Base-by-base conservation (phyloP, 2,797 vertebrate species). In the Geotrypetes seraphini region DNA sequence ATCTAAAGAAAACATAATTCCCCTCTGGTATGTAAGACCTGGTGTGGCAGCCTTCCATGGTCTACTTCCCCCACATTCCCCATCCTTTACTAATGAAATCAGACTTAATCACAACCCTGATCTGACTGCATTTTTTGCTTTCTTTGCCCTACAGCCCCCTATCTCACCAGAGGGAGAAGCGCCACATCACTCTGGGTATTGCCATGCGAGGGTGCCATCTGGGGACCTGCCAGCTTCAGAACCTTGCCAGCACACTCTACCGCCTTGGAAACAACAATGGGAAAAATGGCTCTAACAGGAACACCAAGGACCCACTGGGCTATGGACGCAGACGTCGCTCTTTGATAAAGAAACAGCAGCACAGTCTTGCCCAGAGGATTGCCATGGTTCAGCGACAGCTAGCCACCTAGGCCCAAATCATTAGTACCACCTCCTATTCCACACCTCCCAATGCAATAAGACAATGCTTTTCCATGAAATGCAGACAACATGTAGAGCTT, bases 181-280 rank as follows among this genome's bases (percentile, higher is more conserved):
- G 43, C 5, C 47, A 30, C 14, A 17, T 38, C n/a, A n/a, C n/a
- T 15, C 24, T 43, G 3, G 21, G 36, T 10, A 30, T 21, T 7
- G 25, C 22, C 19, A 15, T 11, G 17, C 68, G 66, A 3, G 83
- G 82, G 11, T 89, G 87, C 47, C 67, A 84, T 31, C 66, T 88
- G 1, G 83, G 84, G 12, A 89, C 85, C 0, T 89, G 87, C 49
- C 84, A 86, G 40, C 30, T 85, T 15, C 84, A 88, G 66, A 88
- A 80, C 52, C 66, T 86, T 43, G 84, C 78, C 50, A 83, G 43
- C 57, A 68, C 65, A 2, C 66, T 89, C n/a, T 83, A 80, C 48
- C 53, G 67, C 18, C 68, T 86, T 17, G 63, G 75, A 33, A 66
- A 76, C 32, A 77, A 49, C 2, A 70, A 15, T 3, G 66, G 66